Evolutionary conservation across 2,113 vertebrate species (phyloP), one percentile per base, ranked within the genome.

Genomic region (Spilogale gracilis): DNA sequence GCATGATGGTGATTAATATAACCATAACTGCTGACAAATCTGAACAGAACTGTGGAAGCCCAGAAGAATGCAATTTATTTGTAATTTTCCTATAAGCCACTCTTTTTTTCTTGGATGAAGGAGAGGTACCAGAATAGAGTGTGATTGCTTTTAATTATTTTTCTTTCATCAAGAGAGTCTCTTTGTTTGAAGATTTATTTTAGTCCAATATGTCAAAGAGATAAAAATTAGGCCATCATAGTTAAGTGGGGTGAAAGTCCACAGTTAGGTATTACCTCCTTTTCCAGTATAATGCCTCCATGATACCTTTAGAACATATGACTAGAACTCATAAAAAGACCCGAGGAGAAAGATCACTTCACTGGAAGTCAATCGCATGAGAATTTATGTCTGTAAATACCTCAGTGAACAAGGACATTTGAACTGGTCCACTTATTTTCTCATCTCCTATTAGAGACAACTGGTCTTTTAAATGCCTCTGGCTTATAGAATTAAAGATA

Each of bases 111-210:
- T 76, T 74, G 1, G 18, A 92, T 50, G 54, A 96, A 79, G n/a
- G 27, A 38, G 32, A 89, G 30, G 58, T 83, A 84, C 50, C 23
- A 86, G 83, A 73, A 58, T 25, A 80, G 27, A 83, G 12, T 43
- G 10, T 38, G 56, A 79, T 25, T 9, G 38, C 48, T 95, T 93
- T 80, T 32, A 27, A 5, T 30, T 87, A 80, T 45, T 67, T 43
- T 76, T 54, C 43, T 89, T 85, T 93, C 83, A 43, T 88, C 56
- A 89, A 88, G 48, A 91, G 32, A 92, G 76, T 67, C n/a, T 12
- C 27, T 84, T 95, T 73, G 18, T 89, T 84, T 85, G 84, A 88
- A 88, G 78, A 52, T 20, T 85, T 91, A 80, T 87, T 96, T 95
- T 92, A 95, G 38, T 56, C 58, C 48, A 82, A 50, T 79, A 91